phyloP scores from a whole-genome alignment of 1,140 invertebrate species.

The Adelges cooleyi region DNA sequence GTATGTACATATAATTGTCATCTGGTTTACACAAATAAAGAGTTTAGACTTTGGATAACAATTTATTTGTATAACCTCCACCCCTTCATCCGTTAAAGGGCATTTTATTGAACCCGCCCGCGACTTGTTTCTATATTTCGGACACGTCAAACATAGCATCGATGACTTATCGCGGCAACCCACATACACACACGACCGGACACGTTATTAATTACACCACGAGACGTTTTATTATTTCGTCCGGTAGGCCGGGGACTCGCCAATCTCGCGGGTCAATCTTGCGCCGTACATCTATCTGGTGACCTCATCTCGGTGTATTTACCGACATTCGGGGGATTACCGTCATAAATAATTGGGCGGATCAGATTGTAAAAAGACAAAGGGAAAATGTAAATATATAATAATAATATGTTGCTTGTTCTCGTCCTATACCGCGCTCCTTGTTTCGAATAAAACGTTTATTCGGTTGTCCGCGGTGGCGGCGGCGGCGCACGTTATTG shows the following conservation, averaged over 20 bases:
- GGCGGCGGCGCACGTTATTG: background rate
- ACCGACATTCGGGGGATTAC: background rate
- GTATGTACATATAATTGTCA: too few species aligned
- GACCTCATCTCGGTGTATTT: constrained; percentile 13
- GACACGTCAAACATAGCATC: background rate
- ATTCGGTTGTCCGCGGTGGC: constrained; percentile 1
- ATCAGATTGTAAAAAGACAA: constrained; percentile 11
- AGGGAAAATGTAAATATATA: constrained; percentile 13
- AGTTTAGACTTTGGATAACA: too few species aligned
- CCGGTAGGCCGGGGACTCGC: constrained; percentile 11
- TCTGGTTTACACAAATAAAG: too few species aligned
- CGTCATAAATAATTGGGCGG: constrained; percentile 21
- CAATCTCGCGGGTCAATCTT: constrained; percentile 1
- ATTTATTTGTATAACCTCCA: too few species aligned
- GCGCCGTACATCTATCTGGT: background rate
- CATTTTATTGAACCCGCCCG: background rate
- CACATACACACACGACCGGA: background rate
- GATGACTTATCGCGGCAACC: too few species aligned
- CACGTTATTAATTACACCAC: constrained; percentile 1
- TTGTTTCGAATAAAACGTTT: background rate
- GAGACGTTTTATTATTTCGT: background rate
- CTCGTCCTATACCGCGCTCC: background rate
- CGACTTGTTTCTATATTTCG: background rate
- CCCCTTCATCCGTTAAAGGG: too few species aligned
- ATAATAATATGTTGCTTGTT: background rate